Evolutionary conservation across 2,113 vertebrate genomes (phyloP).

Genomic region (Callipepla squamata): DNA sequence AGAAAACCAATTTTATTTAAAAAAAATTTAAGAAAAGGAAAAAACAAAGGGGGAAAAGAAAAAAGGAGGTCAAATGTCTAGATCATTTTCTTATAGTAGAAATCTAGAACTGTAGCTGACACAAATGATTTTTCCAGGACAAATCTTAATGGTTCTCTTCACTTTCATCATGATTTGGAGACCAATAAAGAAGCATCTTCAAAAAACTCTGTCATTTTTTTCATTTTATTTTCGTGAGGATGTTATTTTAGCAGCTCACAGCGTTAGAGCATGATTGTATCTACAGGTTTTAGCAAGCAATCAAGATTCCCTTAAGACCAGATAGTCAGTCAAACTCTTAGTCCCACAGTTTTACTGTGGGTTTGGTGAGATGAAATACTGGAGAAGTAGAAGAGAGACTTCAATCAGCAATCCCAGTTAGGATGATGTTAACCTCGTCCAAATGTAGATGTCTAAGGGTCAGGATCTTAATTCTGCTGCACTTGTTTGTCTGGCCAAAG

Average conservation of each 20-base stretch:
- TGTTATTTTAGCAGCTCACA: not conserved
- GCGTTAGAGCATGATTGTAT: not conserved
- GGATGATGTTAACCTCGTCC: not conserved
- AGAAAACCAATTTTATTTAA: not conserved
- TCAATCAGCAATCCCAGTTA: not conserved
- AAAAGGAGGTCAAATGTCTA: not conserved
- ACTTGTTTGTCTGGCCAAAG: not conserved
- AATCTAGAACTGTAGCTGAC: not conserved
- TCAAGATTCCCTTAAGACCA: not conserved
- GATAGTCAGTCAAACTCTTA: not conserved
- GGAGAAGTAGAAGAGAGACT: not conserved
- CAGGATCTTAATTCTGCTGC: accelerated
- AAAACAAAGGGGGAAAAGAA: accelerated
- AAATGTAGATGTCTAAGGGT: not conserved
- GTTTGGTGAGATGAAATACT: not conserved
- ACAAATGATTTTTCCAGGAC: not conserved
- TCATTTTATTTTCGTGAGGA: not conserved
- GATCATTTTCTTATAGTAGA: not conserved
- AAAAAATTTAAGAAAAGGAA: not conserved
- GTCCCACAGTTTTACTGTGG: not conserved
- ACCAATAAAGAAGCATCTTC: not conserved
- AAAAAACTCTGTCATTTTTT: not conserved
- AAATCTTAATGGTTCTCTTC: not conserved
- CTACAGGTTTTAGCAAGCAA: not conserved
- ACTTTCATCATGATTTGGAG: not conserved